These are phyloP conservation scores for Silurus aristotelis DNA, from an alignment of 2,797 vertebrate species.

Conservation along the genomic window DNA sequence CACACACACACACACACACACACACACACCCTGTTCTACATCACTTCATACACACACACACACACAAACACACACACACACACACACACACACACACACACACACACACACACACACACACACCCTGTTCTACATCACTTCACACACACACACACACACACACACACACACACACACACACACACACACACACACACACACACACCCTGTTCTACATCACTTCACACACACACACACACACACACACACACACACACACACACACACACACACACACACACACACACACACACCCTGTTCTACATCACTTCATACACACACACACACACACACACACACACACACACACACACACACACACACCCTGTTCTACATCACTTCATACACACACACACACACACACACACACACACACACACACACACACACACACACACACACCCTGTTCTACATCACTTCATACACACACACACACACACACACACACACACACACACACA, in stretches of 20 bases:
- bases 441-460: no score
- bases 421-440: not conserved
- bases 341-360: not conserved
- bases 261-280: not conserved
- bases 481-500: not conserved
- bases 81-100: no score
- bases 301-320: no score
- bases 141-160: not conserved
- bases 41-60: not conserved
- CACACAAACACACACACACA: no score
- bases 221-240: not conserved
- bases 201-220: no score
- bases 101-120: not conserved
- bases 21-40: no score
- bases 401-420: no score
- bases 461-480: not conserved
- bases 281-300: no score
- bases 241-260: no score
- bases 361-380: no score
- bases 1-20: not conserved
- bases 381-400: not conserved
- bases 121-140: no score
- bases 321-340: not conserved
- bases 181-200: not conserved
- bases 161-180: no score